Evolutionary conservation across 2,113 vertebrate genomes (phyloP).

Genomic region (Etheostoma spectabile): DNA sequence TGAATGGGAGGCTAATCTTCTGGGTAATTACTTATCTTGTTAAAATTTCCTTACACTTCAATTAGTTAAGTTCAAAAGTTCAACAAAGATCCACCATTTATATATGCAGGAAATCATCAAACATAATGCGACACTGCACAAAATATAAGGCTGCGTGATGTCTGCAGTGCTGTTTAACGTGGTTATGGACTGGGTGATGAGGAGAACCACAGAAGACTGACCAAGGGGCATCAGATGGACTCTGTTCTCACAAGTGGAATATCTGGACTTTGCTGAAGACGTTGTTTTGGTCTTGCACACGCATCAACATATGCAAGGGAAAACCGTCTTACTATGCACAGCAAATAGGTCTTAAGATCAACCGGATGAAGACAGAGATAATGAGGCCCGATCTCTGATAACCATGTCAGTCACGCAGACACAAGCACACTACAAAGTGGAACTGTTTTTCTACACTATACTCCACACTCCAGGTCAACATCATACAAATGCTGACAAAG

Average conservation of each 20-base stretch:
- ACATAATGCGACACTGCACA: slow-evolving; percentile 17
- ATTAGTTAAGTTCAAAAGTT: slow-evolving; percentile 14
- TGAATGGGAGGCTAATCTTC: slow-evolving; percentile 1
- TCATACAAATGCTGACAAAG: background rate
- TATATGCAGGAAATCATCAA: slow-evolving; percentile 19
- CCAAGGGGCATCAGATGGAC: too few species aligned
- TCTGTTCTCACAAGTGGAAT: too few species aligned
- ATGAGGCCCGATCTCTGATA: background rate
- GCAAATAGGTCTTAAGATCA: too few species aligned
- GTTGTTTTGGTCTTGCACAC: too few species aligned
- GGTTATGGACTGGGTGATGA: too few species aligned
- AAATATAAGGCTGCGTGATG: background rate
- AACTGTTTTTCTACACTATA: background rate
- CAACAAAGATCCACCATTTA: slow-evolving; percentile 6
- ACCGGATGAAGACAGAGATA: too few species aligned
- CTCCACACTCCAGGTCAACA: background rate
- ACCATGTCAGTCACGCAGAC: background rate
- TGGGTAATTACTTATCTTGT: slow-evolving; percentile 15
- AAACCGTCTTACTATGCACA: too few species aligned
- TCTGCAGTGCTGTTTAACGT: too few species aligned
- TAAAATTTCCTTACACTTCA: slow-evolving; percentile 1
- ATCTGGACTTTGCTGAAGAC: too few species aligned
- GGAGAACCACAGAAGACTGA: too few species aligned
- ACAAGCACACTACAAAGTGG: background rate
- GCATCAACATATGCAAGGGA: too few species aligned